Base-by-base conservation (phyloP, 2,113 vertebrate species). In the Crocuta crocuta region DNA sequence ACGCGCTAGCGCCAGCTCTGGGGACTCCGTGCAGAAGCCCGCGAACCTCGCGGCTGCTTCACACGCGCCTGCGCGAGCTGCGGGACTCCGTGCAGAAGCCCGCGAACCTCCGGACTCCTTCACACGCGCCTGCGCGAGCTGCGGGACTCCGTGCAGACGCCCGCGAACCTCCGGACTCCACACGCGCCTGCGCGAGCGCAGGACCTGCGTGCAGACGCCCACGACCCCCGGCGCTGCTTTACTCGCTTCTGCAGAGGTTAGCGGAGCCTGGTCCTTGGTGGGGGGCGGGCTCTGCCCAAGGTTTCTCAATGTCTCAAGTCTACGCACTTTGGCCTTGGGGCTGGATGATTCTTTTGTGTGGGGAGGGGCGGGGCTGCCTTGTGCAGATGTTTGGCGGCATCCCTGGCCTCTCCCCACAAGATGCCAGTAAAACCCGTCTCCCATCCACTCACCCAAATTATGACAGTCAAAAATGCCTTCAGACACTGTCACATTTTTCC, bases 191-290 rank as follows among this genome's bases (percentile, higher is more conserved):
- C 53, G 23, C 8, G 1, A 4, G 74, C 28, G 16, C 35, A 0
- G 19, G 26, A 33, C 4, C 23, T 53, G 2, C 11, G 19, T 2
- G 23, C 66, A 61, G 11, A 33, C 24, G 12, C 23, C 11, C 33
- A 5, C 4, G n/a, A 53, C 7, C 7, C 13, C 3, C 43, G 0
- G 11, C 43, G 5, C 79, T 26, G 55, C 35, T n/a, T 2, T 3
- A 0, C 39, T 0, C 0, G 8, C 4, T 9, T 33, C 23, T n/a
- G 12, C 45, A 2, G 55, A 26, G 48, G 24, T n/a, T 53, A 28
- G 45, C 4, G 9, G 21, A 58, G 15, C 15, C 43, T 26, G 10
- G 11, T 19, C 39, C 24, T 43, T 11, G 65, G 19, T 28, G 15
- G 10, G 28, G 50, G 65, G 19, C n/a, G 15, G 10, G 28, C 48